Evolutionary conservation across 2,797 vertebrate genomes (phyloP), one percentile per base, ranked within the genome.

Genomic region (Pitangus sulphuratus): DNA sequence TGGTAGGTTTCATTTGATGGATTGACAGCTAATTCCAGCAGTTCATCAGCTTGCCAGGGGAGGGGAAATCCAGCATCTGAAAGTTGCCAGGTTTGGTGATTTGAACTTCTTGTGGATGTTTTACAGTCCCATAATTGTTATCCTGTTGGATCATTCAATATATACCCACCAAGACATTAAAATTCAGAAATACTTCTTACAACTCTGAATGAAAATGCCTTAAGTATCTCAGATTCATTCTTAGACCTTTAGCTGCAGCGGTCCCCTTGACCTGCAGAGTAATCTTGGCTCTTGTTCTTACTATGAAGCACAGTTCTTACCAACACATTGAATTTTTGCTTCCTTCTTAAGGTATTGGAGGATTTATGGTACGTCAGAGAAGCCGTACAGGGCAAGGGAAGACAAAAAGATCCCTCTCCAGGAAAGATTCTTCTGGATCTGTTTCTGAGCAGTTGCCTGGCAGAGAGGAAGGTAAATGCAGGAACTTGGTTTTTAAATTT

Each of bases 281-380:
- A 71, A 37, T 61, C 56, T 66, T 62, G 28, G 44, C 14, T 90
- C 14, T 79, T 66, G 42, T 24, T 88, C 7, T 6, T 72, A 6
- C 47, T 54, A 3, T 30, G 78, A 66, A 88, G 65, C 42, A 15
- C 30, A 44, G 15, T 72, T 95, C 84, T 70, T 83, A 51, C 64
- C 12, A 51, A 0, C 28, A 16, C 3, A 4, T 25, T 76, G 44
- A 24, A 57, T 61, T 92, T 90, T 66, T 89, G 19, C 81, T 81
- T 96, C 68, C 62, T 91, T 84, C 21, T 39, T 97, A 99, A 90
- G 99, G 99, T 84, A 99, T 99, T 58, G 99, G 99, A 84, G 99
- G 99, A 60, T 99, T 99, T 97, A 99, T 99, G 99, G 99, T 99
- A 60, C 99, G 99, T 62, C 99, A 99, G 97, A 99, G 99, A 95